Base-by-base conservation (phyloP, 92 coral and sea anemone genomes). In the Micromussa lordhowensis region DNA sequence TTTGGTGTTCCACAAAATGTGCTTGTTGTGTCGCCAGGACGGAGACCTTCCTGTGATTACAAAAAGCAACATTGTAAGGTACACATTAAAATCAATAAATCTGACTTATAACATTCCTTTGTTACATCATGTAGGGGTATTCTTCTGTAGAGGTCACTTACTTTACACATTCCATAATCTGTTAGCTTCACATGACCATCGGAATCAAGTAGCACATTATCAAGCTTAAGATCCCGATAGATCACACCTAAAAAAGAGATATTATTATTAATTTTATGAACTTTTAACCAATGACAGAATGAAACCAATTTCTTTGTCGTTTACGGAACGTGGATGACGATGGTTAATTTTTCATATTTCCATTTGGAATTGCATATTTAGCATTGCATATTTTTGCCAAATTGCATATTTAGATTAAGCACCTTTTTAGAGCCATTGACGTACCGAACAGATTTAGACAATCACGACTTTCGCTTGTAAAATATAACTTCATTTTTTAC, bases 91-190 rank as follows among this genome's bases (percentile, higher is more conserved):
- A 40, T 40, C n/a, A n/a, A n/a, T n/a, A n/a, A n/a, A n/a, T n/a
- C 53, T 30, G 80, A 34, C 9, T 75, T 5, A 34, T 35, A 76
- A 32, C 53, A 5, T 29, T 14, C 29, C n/a, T 36, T 76, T 57
- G 22, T 57, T 1, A 54, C n/a, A n/a, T n/a, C n/a, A n/a, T n/a
- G 58, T 54, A 54, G 63, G 2, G 22, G n/a, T n/a, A 26, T 38
- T 68, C 31, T 17, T 13, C 40, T 22, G 31, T 48, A 36, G 16
- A 21, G 19, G 22, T 16, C 38, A 81, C 92, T 80, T 85, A 98
- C 99, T 94, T 98, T 98, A 84, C 99, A 98, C 99, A 98, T 98
- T 83, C 99, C 99, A 73, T 98, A 98, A 86, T 98, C 99, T 74
- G 99, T 98, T 14, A 98, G 89, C 90, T 98, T 98, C 87, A 98